Conservation (phyloP, 2,888 invertebrate genomes). For the Lamellibrachia satsuma region DNA sequence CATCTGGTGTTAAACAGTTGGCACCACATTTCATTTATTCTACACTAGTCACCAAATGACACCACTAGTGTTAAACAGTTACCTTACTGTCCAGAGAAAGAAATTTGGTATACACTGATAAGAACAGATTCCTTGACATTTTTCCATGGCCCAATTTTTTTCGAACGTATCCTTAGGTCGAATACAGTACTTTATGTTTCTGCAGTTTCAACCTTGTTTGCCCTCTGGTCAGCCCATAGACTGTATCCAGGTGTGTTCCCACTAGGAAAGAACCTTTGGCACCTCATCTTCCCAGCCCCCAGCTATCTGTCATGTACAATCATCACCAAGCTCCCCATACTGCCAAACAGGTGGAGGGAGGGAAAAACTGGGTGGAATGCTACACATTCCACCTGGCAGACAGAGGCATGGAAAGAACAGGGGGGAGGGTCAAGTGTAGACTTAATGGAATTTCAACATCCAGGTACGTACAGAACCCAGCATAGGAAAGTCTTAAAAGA, state of each 20-base stretch:
- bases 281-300: not conserved
- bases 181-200: not conserved
- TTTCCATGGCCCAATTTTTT: no score
- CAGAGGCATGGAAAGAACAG: not conserved
- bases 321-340: not conserved
- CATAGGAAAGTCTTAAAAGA: not conserved
- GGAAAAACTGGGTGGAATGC: not conserved
- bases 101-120: no score
- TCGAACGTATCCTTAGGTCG: no score
- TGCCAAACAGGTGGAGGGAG: not conserved
- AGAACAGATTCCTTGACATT: no score
- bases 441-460: not conserved
- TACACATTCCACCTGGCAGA: not conserved
- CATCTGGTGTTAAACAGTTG: no score
- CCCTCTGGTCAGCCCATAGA: not conserved
- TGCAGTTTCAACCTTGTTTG: not conserved
- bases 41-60: no score
- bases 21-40: no score
- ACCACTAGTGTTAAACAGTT: no score
- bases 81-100: no score
- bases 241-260: not conserved
- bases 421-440: not conserved
- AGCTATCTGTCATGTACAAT: conserved; percentile 4
- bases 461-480: not conserved
- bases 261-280: not conserved